phyloP scores from a whole-genome alignment of 2,797 vertebrate genomes.

The Falco naumanni region DNA sequence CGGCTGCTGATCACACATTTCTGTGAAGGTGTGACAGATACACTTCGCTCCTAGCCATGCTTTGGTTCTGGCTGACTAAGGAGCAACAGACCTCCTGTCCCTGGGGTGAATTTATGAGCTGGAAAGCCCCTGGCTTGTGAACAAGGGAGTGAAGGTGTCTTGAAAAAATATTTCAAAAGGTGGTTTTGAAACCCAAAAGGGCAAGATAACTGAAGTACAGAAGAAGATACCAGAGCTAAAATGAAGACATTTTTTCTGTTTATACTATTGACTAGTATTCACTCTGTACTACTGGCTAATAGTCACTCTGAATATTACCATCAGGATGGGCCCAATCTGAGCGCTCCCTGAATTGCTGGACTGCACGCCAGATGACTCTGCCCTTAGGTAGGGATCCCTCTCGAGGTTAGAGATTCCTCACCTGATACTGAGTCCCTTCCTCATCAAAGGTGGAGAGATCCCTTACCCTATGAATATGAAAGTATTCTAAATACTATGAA shows the following conservation, averaged over 20 bases:
- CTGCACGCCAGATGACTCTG: neutral
- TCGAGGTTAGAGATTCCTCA: neutral
- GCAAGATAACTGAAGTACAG: neutral
- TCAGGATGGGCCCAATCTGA: neutral
- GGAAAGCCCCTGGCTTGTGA: neutral
- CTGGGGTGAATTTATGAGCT: neutral
- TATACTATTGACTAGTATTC: neutral
- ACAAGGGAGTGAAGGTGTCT: neutral
- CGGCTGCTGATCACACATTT: neutral
- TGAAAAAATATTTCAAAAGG: neutral
- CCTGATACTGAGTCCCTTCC: neutral
- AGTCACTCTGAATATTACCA: too few species aligned
- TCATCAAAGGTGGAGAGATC: neutral
- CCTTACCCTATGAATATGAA: neutral
- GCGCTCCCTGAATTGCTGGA: neutral
- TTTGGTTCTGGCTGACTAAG: neutral
- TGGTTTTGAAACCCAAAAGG: neutral
- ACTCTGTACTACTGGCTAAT: neutral
- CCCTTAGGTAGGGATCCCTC: neutral
- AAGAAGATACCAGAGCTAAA: neutral
- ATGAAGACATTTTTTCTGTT: neutral
- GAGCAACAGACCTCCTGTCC: neutral
- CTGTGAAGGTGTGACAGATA: neutral
- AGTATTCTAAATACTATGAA: neutral
- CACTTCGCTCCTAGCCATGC: neutral